These are phyloP conservation scores for Cyanistes caeruleus DNA, from an alignment of 2,113 vertebrate genomes.

Conservation along the genomic window DNA sequence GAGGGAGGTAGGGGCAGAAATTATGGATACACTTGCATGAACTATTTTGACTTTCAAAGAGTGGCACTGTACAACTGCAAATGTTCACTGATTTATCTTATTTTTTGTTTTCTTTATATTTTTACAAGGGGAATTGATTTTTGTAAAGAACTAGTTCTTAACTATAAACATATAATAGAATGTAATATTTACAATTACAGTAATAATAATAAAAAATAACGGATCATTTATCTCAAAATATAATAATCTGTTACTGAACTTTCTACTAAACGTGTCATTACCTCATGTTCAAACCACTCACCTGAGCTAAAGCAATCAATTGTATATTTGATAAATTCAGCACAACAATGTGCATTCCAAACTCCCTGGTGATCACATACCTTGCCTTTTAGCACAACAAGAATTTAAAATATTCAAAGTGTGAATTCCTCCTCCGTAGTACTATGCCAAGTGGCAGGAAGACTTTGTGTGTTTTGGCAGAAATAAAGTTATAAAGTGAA, in stretches of 20 bases:
- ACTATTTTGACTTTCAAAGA: background rate
- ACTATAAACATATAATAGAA: background rate
- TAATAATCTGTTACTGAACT: background rate
- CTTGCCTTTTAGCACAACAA: background rate
- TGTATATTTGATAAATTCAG: background rate
- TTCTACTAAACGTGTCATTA: background rate
- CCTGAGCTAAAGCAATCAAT: background rate
- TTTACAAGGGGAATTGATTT: background rate
- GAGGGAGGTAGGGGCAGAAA: too few species aligned
- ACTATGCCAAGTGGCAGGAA: accelerated
- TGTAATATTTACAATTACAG: background rate
- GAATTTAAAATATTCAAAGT: background rate
- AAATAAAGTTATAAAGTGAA: background rate
- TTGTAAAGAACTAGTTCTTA: background rate
- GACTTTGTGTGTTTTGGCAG: background rate
- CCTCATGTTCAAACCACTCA: background rate
- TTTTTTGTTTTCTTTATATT: background rate
- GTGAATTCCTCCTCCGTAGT: background rate
- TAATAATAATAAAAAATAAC: background rate
- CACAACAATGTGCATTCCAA: background rate
- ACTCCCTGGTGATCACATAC: background rate
- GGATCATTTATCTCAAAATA: background rate
- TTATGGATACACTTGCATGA: background rate
- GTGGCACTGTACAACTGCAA: background rate
- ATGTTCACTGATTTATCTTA: background rate